Conservation (phyloP, 1,140 invertebrate genomes). For the Bombus vancouverensis region DNA sequence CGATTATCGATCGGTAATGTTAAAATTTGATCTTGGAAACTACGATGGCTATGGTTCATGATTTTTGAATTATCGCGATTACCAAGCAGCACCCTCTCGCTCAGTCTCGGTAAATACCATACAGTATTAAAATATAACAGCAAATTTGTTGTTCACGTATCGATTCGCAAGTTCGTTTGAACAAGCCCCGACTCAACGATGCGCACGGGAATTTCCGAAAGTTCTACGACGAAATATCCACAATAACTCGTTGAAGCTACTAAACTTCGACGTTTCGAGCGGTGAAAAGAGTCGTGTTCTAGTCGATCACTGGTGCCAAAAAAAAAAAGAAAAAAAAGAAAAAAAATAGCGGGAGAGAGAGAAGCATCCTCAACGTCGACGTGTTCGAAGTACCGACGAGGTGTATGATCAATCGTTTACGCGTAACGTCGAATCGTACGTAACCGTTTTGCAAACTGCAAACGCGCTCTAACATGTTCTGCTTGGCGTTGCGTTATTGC, state of each 20-base stretch:
- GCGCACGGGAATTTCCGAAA: background rate
- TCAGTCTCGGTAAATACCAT: background rate
- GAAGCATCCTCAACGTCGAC: background rate
- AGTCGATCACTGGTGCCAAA: background rate
- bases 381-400: background rate
- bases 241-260: slow-evolving; percentile 2
- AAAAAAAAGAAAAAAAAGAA: background rate
- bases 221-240: slow-evolving; percentile 14
- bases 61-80: background rate
- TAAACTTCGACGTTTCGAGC: background rate
- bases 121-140: too few species aligned
- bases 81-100: too few species aligned
- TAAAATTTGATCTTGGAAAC: background rate
- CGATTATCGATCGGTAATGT: background rate
- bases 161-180: slow-evolving; percentile 27
- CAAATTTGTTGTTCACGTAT: background rate
- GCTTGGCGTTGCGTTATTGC: slow-evolving; percentile 30
- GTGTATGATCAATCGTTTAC: slow-evolving; percentile 29
- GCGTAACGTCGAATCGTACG: slow-evolving; percentile 4
- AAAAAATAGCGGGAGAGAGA: background rate
- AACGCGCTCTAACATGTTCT: background rate
- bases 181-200: background rate
- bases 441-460: slow-evolving; percentile 1
- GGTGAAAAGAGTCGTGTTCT: background rate
- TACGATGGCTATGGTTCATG: too few species aligned